Evolutionary conservation across 2,888 invertebrate genomes (phyloP), one percentile per base, ranked within the genome.

Genomic region (Plemyria rubiginata): DNA sequence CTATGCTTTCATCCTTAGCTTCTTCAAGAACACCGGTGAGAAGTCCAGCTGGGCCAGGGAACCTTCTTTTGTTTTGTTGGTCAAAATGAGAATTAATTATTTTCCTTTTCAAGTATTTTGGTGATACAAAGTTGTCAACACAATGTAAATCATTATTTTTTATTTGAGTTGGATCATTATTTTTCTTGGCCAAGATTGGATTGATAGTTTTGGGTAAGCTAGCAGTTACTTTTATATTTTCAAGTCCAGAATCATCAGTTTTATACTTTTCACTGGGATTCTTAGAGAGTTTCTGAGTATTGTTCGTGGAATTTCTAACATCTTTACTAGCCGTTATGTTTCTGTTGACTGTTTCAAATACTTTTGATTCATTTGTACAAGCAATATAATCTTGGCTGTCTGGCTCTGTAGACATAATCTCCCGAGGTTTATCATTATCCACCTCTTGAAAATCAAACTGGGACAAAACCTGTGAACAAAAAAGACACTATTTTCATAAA

Each of bases 1-100:
- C 81, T 67, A 88, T 78, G 66, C 70, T 79, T 64, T 90, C 86
- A 80, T 90, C 85, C 54, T 80, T 82, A 49, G 79, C 80, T 60
- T 86, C 84, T 68, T 85, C 79, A 60, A 90, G 74, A 13, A 72
- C 80, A 28, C 86, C 85, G 59, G 81, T 82, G n/a, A 92, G 75
- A 13, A 92, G 71, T 0, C 92, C 92, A 49, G 92, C 92, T 16
- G 92, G 92, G 0, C 92, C 92, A 13, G 92, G 92, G 65, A 92
- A 92, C 66, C 92, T 92, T 68, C 92, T 82, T 73, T 92, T 91
- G 51, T 74, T 87, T 70, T 85, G 86, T 48, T 86, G 84, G 75
- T 90, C 82, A 72, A 92, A 92, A 70, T 85, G 84, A 36, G 86
- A 85, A 72, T 86, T 80, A 22, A 92, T 86, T 7, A 91, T 85